Conservation (phyloP, 1,140 invertebrate genomes). For the Aporrectodea caliginosa region DNA sequence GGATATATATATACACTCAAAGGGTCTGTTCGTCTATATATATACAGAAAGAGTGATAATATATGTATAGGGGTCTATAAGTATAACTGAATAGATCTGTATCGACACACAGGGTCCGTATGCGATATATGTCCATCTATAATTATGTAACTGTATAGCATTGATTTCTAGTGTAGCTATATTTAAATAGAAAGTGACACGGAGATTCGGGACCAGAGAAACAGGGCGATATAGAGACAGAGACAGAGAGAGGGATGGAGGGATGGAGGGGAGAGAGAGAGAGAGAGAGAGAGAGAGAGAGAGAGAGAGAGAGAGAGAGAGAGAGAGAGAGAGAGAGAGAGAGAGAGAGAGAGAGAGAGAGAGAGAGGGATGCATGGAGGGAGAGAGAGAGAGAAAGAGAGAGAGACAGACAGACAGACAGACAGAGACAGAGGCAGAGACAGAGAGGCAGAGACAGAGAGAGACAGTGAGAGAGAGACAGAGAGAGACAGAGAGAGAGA, state of each 20-base stretch:
- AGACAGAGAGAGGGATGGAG: neutral
- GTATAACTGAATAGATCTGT: too few species aligned
- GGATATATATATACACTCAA: too few species aligned
- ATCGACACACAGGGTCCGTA: too few species aligned
- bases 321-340: slow-evolving; percentile 4
- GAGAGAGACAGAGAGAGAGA: too few species aligned
- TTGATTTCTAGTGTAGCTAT: too few species aligned
- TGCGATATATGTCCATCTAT: neutral
- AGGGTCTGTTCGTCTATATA: too few species aligned
- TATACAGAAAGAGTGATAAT: too few species aligned
- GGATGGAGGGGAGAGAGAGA: neutral
- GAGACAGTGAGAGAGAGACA: too few species aligned
- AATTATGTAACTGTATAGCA: slow-evolving; percentile 1
- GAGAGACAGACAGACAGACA: slow-evolving; percentile 12
- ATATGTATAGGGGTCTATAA: too few species aligned
- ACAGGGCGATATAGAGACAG: too few species aligned
- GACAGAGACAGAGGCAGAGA: neutral
- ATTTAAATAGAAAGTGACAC: neutral
- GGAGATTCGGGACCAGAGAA: neutral
- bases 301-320: neutral
- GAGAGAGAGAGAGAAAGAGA: neutral
- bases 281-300: neutral
- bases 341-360: neutral
- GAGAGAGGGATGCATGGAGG: neutral
- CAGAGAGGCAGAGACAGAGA: too few species aligned